Conservation (phyloP, 2,797 vertebrate species). For the Manis crassicaudata region DNA sequence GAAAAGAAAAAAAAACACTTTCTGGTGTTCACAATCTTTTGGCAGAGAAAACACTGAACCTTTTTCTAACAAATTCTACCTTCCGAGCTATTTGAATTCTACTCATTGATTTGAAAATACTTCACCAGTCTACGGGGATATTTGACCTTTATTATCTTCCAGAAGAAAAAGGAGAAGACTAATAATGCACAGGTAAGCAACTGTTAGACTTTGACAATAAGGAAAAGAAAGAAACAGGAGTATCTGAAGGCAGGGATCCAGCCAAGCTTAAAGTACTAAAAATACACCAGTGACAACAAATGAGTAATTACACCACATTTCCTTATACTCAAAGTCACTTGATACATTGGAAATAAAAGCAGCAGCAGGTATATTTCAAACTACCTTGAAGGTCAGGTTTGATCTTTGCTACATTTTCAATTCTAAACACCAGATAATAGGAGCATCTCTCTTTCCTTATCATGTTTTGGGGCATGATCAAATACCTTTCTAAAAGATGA, state of each 20-base stretch:
- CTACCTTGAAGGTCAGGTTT: slow-evolving; percentile 48
- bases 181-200: slow-evolving; percentile 34
- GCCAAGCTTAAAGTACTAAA: slow-evolving; percentile 35
- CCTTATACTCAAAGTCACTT: not conserved
- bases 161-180: slow-evolving; percentile 48
- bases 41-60: not conserved
- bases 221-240: slow-evolving; percentile 8
- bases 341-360: not conserved
- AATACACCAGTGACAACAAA: slow-evolving; percentile 33
- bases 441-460: slow-evolving; percentile 52
- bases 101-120: slow-evolving; percentile 59
- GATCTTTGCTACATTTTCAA: slow-evolving; percentile 9
- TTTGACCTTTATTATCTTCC: slow-evolving; percentile 66
- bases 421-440: slow-evolving; percentile 34
- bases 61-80: slow-evolving; percentile 10
- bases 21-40: not conserved
- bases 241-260: not conserved
- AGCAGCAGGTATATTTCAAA: not conserved
- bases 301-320: slow-evolving; percentile 13
- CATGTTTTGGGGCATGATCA: not conserved
- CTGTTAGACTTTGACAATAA: slow-evolving; percentile 50
- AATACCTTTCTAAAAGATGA: slow-evolving; percentile 44
- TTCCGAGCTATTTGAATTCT: slow-evolving; percentile 46
- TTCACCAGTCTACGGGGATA: not conserved
- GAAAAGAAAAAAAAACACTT: not conserved